A percentile compares a stretch with the other conserved stretches of the same genome.
phyloP scores from a whole-genome alignment of 2,888 invertebrate species.

The Hydriomena furcata region DNA sequence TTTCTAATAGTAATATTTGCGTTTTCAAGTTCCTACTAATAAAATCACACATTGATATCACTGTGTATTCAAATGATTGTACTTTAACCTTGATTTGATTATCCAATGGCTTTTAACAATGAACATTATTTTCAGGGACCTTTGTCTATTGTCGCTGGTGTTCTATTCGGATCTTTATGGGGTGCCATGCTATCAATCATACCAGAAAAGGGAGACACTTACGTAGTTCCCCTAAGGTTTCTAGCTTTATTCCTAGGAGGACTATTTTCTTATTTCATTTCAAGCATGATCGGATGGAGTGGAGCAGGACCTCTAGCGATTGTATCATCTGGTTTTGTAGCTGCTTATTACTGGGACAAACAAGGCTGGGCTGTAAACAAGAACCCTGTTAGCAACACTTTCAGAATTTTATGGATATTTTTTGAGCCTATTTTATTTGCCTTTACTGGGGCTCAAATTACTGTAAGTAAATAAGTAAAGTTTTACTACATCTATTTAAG shows the following conservation, averaged over 20 bases:
- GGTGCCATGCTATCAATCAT: slow-evolving; percentile 88
- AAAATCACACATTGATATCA: too few species aligned
- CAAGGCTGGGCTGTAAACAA: slow-evolving; percentile 90
- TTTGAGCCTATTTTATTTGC: slow-evolving; percentile 95
- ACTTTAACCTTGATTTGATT: too few species aligned
- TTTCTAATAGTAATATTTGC: slow-evolving; percentile 6
- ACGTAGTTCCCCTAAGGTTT: slow-evolving; percentile 87
- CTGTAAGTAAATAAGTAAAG: too few species aligned
- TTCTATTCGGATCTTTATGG: slow-evolving; percentile 88
- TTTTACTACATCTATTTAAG: too few species aligned
- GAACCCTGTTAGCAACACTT: slow-evolving; percentile 89
- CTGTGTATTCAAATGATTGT: too few species aligned
- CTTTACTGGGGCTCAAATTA: slow-evolving; percentile 93
- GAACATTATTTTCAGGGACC: slow-evolving; percentile 75
- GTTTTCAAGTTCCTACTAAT: background rate
- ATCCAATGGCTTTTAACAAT: background rate
- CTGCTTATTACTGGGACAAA: slow-evolving; percentile 87
- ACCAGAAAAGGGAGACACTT: slow-evolving; percentile 88
- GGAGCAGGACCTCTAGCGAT: slow-evolving; percentile 89
- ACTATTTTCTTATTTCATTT: slow-evolving; percentile 90
- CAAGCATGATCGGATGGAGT: slow-evolving; percentile 86
- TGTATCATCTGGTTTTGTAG: slow-evolving; percentile 88
- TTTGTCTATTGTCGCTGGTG: slow-evolving; percentile 87
- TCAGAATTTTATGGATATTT: slow-evolving; percentile 93
- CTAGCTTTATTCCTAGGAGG: slow-evolving; percentile 89